These are phyloP conservation scores for Sebastes dallii DNA, from an alignment of 2,797 vertebrate species.

Conservation along the genomic window DNA sequence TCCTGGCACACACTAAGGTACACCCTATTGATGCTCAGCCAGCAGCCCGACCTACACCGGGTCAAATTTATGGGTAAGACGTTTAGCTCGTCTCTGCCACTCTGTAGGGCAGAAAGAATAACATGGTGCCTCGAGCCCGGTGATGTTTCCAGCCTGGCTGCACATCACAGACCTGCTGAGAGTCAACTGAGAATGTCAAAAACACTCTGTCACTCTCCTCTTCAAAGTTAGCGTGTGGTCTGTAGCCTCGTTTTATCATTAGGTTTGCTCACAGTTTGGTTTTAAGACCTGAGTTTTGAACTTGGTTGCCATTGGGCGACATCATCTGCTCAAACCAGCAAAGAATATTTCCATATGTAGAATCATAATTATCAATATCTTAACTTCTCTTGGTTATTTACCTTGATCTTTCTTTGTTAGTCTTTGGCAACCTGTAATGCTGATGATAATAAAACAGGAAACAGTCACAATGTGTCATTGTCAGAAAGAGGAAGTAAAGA, in stretches of 20 bases:
- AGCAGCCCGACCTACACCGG: constrained; percentile 54
- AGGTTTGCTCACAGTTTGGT: not conserved
- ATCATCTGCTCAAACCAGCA: constrained; percentile 1
- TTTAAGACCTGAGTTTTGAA: constrained; percentile 11
- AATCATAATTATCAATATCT: not conserved
- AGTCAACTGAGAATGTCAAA: constrained; percentile 63
- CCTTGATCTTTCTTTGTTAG: constrained; percentile 29
- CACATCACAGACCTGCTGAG: constrained; percentile 62
- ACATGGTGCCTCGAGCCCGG: constrained; percentile 39
- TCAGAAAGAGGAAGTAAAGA: constrained; percentile 89
- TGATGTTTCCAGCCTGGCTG: constrained; percentile 64
- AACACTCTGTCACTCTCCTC: constrained; percentile 50
- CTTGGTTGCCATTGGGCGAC: not conserved
- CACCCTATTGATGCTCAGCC: constrained; percentile 61
- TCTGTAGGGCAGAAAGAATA: constrained; percentile 71
- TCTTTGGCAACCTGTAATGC: constrained; percentile 59
- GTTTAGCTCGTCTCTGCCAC: constrained; percentile 71
- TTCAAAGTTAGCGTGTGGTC: constrained; percentile 53
- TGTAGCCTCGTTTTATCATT: constrained; percentile 39
- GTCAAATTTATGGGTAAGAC: constrained; percentile 72
- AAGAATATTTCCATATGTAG: not conserved
- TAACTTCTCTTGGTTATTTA: constrained; percentile 1
- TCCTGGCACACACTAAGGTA: constrained; percentile 56
- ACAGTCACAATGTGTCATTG: constrained; percentile 91
- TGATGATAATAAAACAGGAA: constrained; percentile 91